phyloP scores from a whole-genome alignment of 2,113 vertebrate species.

The Helogale parvula region DNA sequence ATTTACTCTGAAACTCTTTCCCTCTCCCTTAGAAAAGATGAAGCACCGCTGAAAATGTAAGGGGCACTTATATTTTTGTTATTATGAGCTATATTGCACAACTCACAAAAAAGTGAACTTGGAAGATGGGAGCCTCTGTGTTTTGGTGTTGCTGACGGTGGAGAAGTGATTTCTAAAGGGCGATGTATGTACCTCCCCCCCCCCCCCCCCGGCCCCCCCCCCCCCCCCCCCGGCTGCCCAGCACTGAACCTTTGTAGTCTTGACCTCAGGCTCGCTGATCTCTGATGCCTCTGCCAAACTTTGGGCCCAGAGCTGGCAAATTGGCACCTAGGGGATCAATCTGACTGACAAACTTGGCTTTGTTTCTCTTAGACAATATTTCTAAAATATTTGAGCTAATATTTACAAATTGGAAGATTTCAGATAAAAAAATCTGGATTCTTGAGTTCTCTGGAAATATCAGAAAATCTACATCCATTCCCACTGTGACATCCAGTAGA shows the following conservation, averaged over 20 bases:
- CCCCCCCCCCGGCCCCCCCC: too few relatives aligned
- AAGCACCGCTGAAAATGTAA: not conserved
- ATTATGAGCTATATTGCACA: slow-evolving; percentile 71
- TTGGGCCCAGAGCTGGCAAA: not conserved
- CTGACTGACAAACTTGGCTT: not conserved
- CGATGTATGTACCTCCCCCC: not conserved
- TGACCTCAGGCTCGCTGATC: not conserved
- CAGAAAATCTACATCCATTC: not conserved
- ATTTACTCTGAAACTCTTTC: not conserved
- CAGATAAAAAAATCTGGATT: not conserved
- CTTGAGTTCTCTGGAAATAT: not conserved
- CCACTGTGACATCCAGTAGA: not conserved
- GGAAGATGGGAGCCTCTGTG: slow-evolving; percentile 68
- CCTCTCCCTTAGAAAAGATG: not conserved
- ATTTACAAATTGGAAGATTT: not conserved
- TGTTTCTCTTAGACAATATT: not conserved
- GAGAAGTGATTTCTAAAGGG: slow-evolving; percentile 71
- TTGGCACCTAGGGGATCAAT: not conserved
- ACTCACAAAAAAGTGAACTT: slow-evolving; percentile 67
- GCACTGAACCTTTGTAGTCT: too few relatives aligned
- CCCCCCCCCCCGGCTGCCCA: too few relatives aligned
- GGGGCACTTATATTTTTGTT: slow-evolving; percentile 76
- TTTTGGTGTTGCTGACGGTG: slow-evolving; percentile 53
- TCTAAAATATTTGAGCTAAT: not conserved
- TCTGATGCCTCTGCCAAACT: not conserved